Evolutionary conservation across 2,797 vertebrate genomes (phyloP), one percentile per base, ranked within the genome.

Genomic region (Lerista edwardsae): DNA sequence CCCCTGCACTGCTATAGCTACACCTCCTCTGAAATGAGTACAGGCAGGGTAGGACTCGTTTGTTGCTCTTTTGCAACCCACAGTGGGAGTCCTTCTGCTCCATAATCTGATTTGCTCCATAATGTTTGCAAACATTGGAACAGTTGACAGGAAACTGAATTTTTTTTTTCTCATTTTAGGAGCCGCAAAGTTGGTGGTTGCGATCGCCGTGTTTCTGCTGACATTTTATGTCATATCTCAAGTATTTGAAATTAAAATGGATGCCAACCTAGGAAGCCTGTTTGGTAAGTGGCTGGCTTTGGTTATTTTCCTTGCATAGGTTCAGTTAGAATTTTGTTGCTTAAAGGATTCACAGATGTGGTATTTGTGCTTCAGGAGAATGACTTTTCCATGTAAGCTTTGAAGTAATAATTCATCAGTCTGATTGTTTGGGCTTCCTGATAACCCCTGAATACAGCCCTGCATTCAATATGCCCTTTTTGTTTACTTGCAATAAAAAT

Each of bases 171-270:
- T 85, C 67, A 91, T 5, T 88, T 79, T 84, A 99, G 98, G 97
- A 92, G 90, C 97, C 85, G 91, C 98, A 68, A 99, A 98, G 94
- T 93, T 98, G 80, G 93, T 95, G 71, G 95, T 96, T 15, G 93
- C 98, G 7, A 11, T 97, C 78, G 95, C 95, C 44, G 93, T 96
- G n/a, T 97, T 98, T 94, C 91, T 98, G 88, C 82, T 99, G 31
- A 97, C 94, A 0, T 97, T 98, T 84, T 98, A 98, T 91, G 94
- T 99, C 94, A 97, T 97, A 84, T 97, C 98, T 89, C 97, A 99
- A 92, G 96, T 99, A 84, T 96, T 99, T 75, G 98, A 99, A 91
- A 97, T 98, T 41, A 98, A 98, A 94, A 94, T 96, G 93, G 97
- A 98, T 87, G 95, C 97, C 69, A 97, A 95, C 77, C 92, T 98